phyloP scores from a whole-genome alignment of 2,797 vertebrate species.

The Poecilia gillii region DNA sequence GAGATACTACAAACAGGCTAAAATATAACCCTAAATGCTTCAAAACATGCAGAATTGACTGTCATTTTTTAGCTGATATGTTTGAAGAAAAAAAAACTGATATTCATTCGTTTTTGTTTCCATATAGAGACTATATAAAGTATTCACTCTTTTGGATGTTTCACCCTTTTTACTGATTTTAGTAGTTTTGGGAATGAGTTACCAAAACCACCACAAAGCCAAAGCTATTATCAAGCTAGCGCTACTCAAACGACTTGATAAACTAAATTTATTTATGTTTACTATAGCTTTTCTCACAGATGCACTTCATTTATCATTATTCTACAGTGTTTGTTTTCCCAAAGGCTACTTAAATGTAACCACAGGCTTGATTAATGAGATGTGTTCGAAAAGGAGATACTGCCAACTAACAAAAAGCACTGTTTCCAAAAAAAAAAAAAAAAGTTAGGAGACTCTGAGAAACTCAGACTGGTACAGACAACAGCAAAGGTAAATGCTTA shows the following conservation, averaged over 20 bases:
- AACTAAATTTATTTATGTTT: background rate
- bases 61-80: no score
- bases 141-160: no score
- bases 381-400: background rate
- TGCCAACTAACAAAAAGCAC: background rate
- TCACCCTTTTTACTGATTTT: no score
- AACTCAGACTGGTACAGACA: background rate
- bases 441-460: background rate
- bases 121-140: background rate
- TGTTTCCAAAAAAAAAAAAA: background rate
- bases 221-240: background rate
- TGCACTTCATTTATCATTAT: background rate
- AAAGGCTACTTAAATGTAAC: background rate
- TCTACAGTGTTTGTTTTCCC: background rate
- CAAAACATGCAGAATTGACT: background rate
- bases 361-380: constrained; percentile 3
- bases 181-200: background rate
- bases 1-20: background rate
- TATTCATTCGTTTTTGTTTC: no score
- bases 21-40: background rate
- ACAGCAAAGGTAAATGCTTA: constrained; percentile 2
- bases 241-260: background rate
- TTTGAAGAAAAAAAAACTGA: no score
- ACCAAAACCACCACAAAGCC: no score
- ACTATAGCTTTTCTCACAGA: background rate